Conservation (phyloP, 1,140 invertebrate genomes). For the Drosophila pandora region DNA sequence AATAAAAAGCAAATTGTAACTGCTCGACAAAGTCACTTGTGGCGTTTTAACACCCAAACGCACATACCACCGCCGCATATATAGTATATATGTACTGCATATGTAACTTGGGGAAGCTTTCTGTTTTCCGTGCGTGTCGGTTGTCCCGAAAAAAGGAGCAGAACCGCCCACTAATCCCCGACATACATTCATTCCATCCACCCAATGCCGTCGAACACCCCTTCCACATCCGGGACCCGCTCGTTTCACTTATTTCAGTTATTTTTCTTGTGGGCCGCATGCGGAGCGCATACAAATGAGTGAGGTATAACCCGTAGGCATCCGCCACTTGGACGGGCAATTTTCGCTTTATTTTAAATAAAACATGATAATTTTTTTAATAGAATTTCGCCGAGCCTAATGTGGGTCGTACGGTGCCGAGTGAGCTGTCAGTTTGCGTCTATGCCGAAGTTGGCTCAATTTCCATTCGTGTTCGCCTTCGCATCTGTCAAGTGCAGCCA, state of each 20-base stretch:
- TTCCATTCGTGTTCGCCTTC: constrained; percentile 26
- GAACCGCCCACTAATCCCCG: constrained; percentile 45
- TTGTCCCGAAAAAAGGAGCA: constrained; percentile 24
- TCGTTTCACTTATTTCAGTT: constrained; percentile 69
- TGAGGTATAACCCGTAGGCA: constrained; percentile 1
- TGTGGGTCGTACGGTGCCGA: constrained; percentile 12
- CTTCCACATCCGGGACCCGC: constrained; percentile 17
- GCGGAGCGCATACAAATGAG: constrained; percentile 71
- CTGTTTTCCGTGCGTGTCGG: constrained; percentile 53
- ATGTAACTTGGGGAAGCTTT: constrained; percentile 26
- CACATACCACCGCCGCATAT: constrained; percentile 46
- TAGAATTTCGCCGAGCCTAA: constrained; percentile 55
- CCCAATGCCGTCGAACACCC: constrained; percentile 7
- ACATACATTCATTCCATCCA: constrained; percentile 8
- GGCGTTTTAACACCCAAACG: constrained; percentile 74
- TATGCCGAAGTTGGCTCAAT: constrained; percentile 45
- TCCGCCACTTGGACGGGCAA: constrained; percentile 30
- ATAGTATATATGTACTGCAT: constrained; percentile 10
- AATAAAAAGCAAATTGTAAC: constrained; percentile 83
- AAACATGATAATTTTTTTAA: constrained; percentile 71
- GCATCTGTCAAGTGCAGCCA: constrained; percentile 41
- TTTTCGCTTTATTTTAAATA: constrained; percentile 63
- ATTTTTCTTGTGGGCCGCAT: constrained; percentile 62
- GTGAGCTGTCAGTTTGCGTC: constrained; percentile 51
- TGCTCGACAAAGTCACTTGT: constrained; percentile 77